phyloP scores from a whole-genome alignment of 2,888 invertebrate species.

The Parnassius orleans region DNA sequence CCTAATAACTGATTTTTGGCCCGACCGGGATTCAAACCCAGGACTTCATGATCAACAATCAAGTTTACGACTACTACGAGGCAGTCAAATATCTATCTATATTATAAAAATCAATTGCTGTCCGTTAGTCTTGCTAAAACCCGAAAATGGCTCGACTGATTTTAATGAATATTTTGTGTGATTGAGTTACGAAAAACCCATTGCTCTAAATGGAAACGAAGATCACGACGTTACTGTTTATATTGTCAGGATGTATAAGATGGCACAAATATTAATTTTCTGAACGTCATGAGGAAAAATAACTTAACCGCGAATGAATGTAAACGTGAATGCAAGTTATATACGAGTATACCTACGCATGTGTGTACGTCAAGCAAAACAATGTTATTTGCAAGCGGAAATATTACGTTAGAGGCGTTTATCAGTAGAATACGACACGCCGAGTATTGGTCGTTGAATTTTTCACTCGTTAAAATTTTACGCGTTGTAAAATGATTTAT shows the following conservation, averaged over 20 bases:
- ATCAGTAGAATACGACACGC: slow-evolving; percentile 19
- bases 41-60: no score
- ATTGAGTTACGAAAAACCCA: neutral
- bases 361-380: slow-evolving; percentile 22
- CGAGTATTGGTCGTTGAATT: slow-evolving; percentile 10
- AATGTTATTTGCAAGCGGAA: slow-evolving; percentile 23
- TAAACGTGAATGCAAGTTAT: slow-evolving; percentile 3
- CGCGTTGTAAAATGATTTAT: slow-evolving; percentile 10
- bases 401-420: slow-evolving; percentile 20
- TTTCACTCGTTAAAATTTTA: slow-evolving; percentile 20
- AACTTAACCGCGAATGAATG: slow-evolving; percentile 1
- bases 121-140: no score
- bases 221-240: slow-evolving; percentile 2
- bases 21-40: no score
- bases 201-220: neutral
- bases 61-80: no score
- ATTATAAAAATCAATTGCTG: no score
- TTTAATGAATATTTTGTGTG: neutral
- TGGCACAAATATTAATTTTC: slow-evolving; percentile 11
- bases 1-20: no score
- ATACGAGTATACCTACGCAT: slow-evolving; percentile 4
- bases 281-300: slow-evolving; percentile 22
- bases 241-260: slow-evolving; percentile 14
- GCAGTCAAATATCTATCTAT: no score
- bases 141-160: no score